Evolutionary conservation across 2,113 vertebrate genomes (phyloP).

Genomic region (Guaruba guarouba): DNA sequence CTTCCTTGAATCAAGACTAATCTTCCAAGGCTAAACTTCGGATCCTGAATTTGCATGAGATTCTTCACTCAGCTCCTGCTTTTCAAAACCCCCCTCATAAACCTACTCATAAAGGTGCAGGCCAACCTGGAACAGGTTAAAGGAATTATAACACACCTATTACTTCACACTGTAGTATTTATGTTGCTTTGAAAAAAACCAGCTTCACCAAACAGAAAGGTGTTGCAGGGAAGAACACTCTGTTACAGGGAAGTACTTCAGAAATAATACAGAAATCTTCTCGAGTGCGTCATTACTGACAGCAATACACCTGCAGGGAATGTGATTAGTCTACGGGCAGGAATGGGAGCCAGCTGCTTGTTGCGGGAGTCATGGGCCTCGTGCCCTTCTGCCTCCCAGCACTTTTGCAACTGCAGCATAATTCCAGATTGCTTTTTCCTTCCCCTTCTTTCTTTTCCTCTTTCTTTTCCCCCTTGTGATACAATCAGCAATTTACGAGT

Average conservation of each 20-base stretch:
- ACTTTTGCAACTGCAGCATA: not conserved
- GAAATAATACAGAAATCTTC: not conserved
- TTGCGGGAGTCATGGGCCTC: not conserved
- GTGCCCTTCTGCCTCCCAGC: not conserved
- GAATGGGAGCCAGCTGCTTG: not conserved
- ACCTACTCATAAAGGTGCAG: not conserved
- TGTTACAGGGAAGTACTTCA: not conserved
- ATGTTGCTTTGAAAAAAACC: not conserved
- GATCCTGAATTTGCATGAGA: not conserved
- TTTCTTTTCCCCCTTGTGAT: not conserved
- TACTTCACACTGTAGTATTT: not conserved
- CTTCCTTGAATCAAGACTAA: not conserved
- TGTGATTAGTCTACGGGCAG: not conserved
- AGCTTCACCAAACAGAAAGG: not conserved
- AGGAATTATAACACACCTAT: not conserved
- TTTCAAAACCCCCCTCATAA: not conserved
- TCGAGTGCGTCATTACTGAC: not conserved
- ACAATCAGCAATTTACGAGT: not conserved
- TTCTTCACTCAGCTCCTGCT: not conserved
- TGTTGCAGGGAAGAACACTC: not conserved
- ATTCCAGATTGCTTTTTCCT: not conserved
- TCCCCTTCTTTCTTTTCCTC: conserved; percentile 28
- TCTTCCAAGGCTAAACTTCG: not conserved
- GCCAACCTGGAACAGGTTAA: not conserved
- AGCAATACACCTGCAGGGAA: not conserved